Evolutionary conservation across 2,888 invertebrate species (phyloP).

Genomic region (Stratiomys singularior): DNA sequence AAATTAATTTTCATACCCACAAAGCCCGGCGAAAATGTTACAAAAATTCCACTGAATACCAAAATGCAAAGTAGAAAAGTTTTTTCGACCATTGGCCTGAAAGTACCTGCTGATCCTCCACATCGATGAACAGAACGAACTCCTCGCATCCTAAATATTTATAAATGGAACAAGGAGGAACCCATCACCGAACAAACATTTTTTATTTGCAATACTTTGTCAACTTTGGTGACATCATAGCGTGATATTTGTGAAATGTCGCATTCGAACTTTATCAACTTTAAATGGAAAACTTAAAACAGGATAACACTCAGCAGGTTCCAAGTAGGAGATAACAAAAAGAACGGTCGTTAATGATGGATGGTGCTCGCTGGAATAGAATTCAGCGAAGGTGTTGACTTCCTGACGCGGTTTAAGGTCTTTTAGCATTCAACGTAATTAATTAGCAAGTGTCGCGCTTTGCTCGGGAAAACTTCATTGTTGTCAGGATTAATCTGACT

Average conservation of each 20-base stretch:
- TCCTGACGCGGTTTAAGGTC: neutral
- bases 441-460: conserved; percentile 35
- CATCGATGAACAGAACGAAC: neutral
- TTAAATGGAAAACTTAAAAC: neutral
- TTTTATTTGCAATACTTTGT: neutral
- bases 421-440: conserved; percentile 18
- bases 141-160: neutral
- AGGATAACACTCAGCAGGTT: neutral
- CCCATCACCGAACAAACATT: neutral
- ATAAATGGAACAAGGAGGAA: neutral
- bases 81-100: neutral
- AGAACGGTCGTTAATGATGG: neutral
- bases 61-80: conserved; percentile 10
- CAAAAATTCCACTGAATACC: neutral
- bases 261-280: conserved; percentile 7
- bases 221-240: conserved; percentile 7
- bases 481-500: conserved; percentile 21
- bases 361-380: neutral
- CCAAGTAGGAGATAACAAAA: neutral
- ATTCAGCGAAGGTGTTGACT: neutral
- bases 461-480: neutral
- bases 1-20: conserved; percentile 15
- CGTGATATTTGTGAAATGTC: conserved; percentile 16
- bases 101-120: neutral
- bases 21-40: neutral